phyloP scores from a whole-genome alignment of 2,888 invertebrate genomes.

The Rhamphomyia laevipes region DNA sequence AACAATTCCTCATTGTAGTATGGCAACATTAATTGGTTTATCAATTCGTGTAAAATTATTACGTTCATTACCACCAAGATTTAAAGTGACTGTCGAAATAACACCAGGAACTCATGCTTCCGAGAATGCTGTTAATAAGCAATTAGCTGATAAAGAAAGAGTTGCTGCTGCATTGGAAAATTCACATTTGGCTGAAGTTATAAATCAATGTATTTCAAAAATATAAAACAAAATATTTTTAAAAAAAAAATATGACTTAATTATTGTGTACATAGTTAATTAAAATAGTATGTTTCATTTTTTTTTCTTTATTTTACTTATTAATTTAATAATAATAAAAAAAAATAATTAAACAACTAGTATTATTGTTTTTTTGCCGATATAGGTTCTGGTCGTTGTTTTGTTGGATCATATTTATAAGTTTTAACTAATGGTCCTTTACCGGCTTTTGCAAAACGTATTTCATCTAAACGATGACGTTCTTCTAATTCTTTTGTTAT shows the following conservation, averaged over 20 bases:
- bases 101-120: constrained; percentile 88
- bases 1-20: constrained; percentile 97
- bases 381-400: constrained; percentile 37
- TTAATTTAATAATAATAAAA: background rate
- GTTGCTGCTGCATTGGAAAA: constrained; percentile 97
- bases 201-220: constrained; percentile 73
- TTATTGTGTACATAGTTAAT: background rate
- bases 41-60: constrained; percentile 87
- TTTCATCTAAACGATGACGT: constrained; percentile 60
- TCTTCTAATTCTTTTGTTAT: constrained; percentile 66
- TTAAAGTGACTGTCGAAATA: constrained; percentile 79
- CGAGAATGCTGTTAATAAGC: constrained; percentile 91
- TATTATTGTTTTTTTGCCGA: constrained; percentile 38
- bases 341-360: background rate
- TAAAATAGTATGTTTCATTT: background rate
- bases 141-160: constrained; percentile 93
- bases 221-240: background rate
- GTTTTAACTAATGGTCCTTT: constrained; percentile 80
- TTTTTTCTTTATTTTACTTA: background rate
- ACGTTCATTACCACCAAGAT: constrained; percentile 67
- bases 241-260: no score
- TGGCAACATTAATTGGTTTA: constrained; percentile 87
- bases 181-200: constrained; percentile 75
- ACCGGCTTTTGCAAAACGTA: constrained; percentile 73
- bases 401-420: constrained; percentile 73